A percentile compares a stretch with the other conserved stretches of the same genome.
Conservation (phyloP, 2,888 invertebrate genomes). For the Resseliella maxima region DNA sequence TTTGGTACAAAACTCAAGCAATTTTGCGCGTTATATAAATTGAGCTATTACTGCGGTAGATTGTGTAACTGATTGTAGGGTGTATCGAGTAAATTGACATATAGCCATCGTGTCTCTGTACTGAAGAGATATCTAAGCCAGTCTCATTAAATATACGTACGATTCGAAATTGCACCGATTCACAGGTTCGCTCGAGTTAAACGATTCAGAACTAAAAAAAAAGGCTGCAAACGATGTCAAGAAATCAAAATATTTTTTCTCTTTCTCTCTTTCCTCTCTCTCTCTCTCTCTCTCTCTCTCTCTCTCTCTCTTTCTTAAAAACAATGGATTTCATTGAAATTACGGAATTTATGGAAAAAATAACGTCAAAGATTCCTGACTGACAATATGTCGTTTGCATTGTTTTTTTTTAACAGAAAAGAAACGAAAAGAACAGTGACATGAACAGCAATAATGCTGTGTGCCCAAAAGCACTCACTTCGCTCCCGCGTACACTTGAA, state of each 20-base stretch:
- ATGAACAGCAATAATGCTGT: not conserved
- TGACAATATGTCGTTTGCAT: too few relatives aligned
- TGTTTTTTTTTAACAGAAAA: too few relatives aligned
- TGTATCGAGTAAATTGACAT: conserved; percentile 12
- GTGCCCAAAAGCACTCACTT: not conserved
- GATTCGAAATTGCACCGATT: too few relatives aligned
- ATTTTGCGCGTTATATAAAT: conserved; percentile 31
- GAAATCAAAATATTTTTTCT: not conserved
- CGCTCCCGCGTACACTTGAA: not conserved
- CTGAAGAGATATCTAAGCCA: not conserved
- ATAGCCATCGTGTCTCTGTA: not conserved
- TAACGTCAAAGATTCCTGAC: not conserved
- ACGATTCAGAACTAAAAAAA: too few relatives aligned
- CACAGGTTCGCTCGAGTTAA: not conserved
- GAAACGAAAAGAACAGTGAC: not conserved
- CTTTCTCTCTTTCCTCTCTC: not conserved
- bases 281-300: not conserved
- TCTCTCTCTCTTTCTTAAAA: not conserved
- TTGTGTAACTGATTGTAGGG: not conserved
- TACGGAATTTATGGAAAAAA: not conserved
- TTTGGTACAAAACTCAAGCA: not conserved
- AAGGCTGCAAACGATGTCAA: not conserved
- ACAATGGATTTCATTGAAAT: not conserved
- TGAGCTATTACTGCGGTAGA: conserved; percentile 32
- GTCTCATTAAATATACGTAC: not conserved